Evolutionary conservation across 2,888 invertebrate species (phyloP), one percentile per base, ranked within the genome.

Genomic region (Leucophenga maculata): DNA sequence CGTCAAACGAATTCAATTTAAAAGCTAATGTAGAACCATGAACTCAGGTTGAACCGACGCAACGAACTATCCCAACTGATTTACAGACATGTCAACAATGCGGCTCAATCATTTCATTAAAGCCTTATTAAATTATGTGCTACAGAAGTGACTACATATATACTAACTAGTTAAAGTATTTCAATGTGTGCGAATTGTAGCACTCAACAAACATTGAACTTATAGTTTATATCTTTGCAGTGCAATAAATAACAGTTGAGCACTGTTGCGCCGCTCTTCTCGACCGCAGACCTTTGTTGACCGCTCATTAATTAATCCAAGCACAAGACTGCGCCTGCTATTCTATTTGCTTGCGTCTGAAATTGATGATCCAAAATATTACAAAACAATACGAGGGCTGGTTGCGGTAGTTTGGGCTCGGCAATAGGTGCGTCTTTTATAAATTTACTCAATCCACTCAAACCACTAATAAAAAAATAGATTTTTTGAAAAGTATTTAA

Each of bases 241-340:
- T 74, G 57, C 67, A 72, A 74, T 69, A 75, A 69, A 66, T 70
- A 65, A 67, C 16, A 67, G 18, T 68, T 70, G 69, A 62, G 59
- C 64, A 50, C 16, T 16, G 13, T 13, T 50, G 16, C 14, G n/a
- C 18, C 18, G 13, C 50, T 16, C 39, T 39, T 39, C 55, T 59
- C 14, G 46, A 67, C 22, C 20, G 71, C 77, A 74, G 78, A 72
- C 69, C 74, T 73, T 73, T 72, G 73, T 69, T 68, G 69, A 70
- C 76, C 79, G 70, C 77, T 78, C 72, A 82, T 77, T 77, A 80
- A 82, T 76, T 82, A 74, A 74, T 74, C 70, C 60, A 48, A 62
- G 62, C 65, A 32, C 52, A 57, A 11, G 44, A 9, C 60, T 32
- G 9, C 18, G 60, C 50, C 22, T 65, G 39, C 11, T 39, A 39